phyloP scores from a whole-genome alignment of 2,797 vertebrate genomes.

The Hypotaenidia okinawae region DNA sequence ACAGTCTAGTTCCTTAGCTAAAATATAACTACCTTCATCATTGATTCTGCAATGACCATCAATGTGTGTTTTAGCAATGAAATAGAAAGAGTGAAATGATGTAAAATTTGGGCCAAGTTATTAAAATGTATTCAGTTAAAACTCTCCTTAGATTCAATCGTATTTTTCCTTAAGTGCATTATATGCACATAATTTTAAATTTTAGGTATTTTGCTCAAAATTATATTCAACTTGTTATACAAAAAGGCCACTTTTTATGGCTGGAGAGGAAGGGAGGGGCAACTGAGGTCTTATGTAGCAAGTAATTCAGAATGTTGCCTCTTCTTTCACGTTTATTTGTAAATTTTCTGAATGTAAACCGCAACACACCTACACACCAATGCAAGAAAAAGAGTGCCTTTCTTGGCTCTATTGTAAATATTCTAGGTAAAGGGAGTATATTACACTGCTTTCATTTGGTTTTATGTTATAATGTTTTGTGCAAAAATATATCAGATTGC shows the following conservation, averaged over 20 bases:
- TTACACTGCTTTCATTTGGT: neutral
- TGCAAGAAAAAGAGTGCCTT: neutral
- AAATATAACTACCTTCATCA: neutral
- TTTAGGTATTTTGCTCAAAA: neutral
- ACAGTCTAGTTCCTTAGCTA: neutral
- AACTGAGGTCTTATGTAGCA: neutral
- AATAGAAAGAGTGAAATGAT: neutral
- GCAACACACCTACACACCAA: neutral
- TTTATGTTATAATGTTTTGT: neutral
- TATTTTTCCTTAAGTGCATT: neutral
- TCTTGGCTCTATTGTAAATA: neutral
- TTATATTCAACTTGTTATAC: neutral
- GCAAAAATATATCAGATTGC: neutral
- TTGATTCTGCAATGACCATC: neutral
- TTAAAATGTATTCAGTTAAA: neutral
- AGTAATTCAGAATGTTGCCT: neutral
- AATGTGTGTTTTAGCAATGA: neutral
- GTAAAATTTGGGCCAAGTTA: neutral
- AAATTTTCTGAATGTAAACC: neutral
- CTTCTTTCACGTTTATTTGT: neutral
- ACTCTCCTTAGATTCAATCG: neutral
- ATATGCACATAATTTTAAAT: neutral
- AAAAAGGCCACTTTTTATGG: neutral
- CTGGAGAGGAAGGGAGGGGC: rapidly evolving
- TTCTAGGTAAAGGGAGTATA: neutral